A percentile compares a stretch with the other conserved stretches of the same genome.
phyloP scores from a whole-genome alignment of 2,113 vertebrate species.

The Desmodus rotundus region DNA sequence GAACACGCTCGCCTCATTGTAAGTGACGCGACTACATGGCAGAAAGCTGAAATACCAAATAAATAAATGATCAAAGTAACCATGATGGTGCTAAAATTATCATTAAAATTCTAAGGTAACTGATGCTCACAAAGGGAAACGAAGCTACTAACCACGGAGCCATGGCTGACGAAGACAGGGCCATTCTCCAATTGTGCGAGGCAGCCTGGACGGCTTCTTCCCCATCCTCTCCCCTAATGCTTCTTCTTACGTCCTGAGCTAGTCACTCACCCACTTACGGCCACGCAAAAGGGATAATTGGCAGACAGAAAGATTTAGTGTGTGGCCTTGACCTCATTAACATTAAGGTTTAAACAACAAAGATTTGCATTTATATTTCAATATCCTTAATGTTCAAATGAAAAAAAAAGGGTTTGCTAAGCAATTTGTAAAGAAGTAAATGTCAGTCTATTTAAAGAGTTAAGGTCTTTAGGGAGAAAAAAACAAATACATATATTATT shows the following conservation, averaged over 20 bases:
- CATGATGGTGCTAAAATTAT: background rate
- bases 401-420: conserved; percentile 5
- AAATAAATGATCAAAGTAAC: background rate
- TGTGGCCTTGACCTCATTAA: conserved; percentile 55
- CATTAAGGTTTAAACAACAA: background rate
- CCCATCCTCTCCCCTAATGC: background rate
- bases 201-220: rapidly evolving
- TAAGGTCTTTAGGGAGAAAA: background rate
- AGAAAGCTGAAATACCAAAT: background rate
- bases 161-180: background rate
- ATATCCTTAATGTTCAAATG: background rate
- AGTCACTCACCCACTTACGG: background rate
- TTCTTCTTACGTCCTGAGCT: background rate
- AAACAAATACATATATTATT: background rate
- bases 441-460: background rate
- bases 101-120: background rate
- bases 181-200: background rate
- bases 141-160: background rate
- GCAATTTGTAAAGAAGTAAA: background rate
- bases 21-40: background rate
- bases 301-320: conserved; percentile 43
- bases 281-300: background rate
- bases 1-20: background rate
- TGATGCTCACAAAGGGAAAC: background rate
- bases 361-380: conserved; percentile 11